These are phyloP conservation scores for Piscicola geometra DNA, from an alignment of 2,888 invertebrate genomes.

Conservation along the genomic window DNA sequence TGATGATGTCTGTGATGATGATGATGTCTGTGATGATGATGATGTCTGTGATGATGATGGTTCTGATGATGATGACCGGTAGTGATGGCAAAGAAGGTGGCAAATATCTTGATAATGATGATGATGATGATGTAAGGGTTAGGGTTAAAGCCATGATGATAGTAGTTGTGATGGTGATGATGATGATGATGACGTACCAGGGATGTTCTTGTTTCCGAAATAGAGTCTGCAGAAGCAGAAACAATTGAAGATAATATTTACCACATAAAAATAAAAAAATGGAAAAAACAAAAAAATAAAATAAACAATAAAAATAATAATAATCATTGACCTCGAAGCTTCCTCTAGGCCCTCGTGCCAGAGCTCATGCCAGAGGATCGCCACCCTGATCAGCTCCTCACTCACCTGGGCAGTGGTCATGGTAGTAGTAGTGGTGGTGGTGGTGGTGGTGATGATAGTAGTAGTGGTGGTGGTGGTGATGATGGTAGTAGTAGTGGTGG, in stretches of 20 bases:
- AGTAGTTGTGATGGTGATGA: not conserved
- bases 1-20: slow-evolving; percentile 61
- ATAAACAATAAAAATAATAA: no score
- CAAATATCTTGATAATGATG: not conserved
- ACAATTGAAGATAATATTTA: not conserved
- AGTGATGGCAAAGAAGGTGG: no score
- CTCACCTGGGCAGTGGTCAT: slow-evolving; percentile 61
- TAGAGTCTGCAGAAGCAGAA: not conserved
- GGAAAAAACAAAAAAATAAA: no score
- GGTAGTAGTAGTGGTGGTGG: not conserved
- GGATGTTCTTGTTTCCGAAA: slow-evolving; percentile 27
- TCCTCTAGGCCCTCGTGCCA: slow-evolving; percentile 90
- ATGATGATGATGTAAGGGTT: not conserved
- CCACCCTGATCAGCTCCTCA: slow-evolving; percentile 92
- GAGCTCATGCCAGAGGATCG: slow-evolving; percentile 97
- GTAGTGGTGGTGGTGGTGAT: not conserved
- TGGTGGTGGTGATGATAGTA: not conserved
- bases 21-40: not conserved
- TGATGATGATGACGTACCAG: slow-evolving; percentile 9
- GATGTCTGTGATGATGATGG: not conserved
- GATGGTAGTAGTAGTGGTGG: not conserved
- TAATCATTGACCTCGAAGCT: slow-evolving; percentile 85
- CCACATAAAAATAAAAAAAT: no score
- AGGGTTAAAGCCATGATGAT: not conserved
- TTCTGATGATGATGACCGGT: not conserved